Evolutionary conservation across 2,113 vertebrate species (phyloP).

Genomic region (Rattus rattus): DNA sequence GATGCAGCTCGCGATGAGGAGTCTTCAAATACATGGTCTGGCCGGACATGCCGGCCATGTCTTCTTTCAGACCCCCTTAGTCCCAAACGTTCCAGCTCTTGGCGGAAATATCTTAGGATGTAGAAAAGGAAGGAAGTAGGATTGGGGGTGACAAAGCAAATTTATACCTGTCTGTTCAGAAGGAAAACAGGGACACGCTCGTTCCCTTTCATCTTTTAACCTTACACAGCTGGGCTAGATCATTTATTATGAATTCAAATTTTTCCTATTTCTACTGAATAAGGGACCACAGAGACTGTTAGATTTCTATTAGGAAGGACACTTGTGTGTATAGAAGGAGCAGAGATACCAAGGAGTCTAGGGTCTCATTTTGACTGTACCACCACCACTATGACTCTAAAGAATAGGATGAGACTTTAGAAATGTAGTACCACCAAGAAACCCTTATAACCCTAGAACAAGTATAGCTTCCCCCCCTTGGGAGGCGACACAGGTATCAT

Average conservation of each 20-base stretch:
- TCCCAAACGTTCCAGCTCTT: slow-evolving; percentile 96
- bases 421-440: neutral
- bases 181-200: neutral
- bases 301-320: slow-evolving; percentile 25
- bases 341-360: neutral
- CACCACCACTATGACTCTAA: neutral
- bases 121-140: slow-evolving; percentile 8
- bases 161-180: slow-evolving; percentile 11
- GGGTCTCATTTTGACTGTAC: neutral
- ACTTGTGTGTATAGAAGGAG: neutral
- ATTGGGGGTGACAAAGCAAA: slow-evolving; percentile 33
- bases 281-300: neutral
- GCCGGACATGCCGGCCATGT: slow-evolving; percentile 96
- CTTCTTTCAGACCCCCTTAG: slow-evolving; percentile 95
- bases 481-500: neutral
- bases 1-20: slow-evolving; percentile 96
- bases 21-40: slow-evolving; percentile 97
- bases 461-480: neutral
- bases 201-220: neutral
- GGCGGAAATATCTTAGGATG: slow-evolving; percentile 93
- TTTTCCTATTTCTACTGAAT: neutral
- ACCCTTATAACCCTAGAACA: neutral
- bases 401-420: neutral
- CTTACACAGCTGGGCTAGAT: neutral
- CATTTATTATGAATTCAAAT: neutral